A percentile compares a stretch with the other conserved stretches of the same genome.
phyloP scores from a whole-genome alignment of 2,888 invertebrate species.

The Smittia aterrima region DNA sequence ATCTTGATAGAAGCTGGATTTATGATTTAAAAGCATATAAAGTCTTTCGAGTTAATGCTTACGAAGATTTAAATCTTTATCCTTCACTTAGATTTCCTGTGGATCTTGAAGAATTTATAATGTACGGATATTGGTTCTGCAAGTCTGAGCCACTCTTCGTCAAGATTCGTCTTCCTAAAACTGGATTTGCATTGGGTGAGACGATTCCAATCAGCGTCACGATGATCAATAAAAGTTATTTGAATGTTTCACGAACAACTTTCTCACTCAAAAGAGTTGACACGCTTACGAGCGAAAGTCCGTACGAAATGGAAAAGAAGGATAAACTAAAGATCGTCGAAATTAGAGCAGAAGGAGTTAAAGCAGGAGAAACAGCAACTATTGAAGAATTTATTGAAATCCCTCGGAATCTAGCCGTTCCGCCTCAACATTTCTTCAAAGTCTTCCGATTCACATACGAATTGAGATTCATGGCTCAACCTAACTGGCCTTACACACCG shows the following conservation, averaged over 20 bases:
- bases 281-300: not conserved
- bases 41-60: constrained; percentile 74
- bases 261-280: not conserved
- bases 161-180: not conserved
- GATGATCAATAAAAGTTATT: not conserved
- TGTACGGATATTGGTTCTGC: constrained; percentile 38
- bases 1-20: constrained; percentile 60
- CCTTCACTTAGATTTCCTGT: constrained; percentile 44
- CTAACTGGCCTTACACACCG: not conserved
- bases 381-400: constrained; percentile 23
- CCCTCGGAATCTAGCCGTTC: not conserved
- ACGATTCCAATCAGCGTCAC: not conserved
- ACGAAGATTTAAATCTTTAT: constrained; percentile 68
- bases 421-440: not conserved
- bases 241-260: not conserved
- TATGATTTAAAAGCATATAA: constrained; percentile 58
- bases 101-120: constrained; percentile 38
- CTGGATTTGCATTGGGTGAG: constrained; percentile 11
- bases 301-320: not conserved
- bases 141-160: constrained; percentile 3
- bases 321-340: not conserved
- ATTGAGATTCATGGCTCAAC: not conserved
- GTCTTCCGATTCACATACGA: constrained; percentile 26
- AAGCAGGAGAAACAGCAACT: not conserved
- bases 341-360: not conserved